Percentiles rank a stretch among this genome's conserved stretches.
Evolutionary conservation across 2,113 vertebrate species (phyloP).

Genomic region (Steatornis caripensis): DNA sequence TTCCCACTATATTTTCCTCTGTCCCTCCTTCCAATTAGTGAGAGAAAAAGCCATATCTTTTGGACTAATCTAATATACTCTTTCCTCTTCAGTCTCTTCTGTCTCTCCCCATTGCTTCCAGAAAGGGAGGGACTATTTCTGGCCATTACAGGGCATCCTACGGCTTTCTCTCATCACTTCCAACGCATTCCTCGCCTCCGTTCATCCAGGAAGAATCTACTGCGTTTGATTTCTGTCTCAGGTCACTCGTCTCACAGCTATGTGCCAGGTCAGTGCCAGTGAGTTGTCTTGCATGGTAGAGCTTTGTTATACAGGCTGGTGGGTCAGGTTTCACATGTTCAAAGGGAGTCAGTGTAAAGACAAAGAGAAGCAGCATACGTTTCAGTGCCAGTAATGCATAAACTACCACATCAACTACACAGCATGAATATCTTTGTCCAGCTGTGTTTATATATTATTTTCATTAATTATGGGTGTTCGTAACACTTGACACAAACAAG

Average conservation of each 20-base stretch:
- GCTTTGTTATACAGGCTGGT: neutral
- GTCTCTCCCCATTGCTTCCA: neutral
- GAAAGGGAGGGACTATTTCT: neutral
- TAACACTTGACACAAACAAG: neutral
- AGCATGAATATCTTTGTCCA: constrained; percentile 13
- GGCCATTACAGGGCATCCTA: neutral
- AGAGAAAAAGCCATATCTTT: neutral
- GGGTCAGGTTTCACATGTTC: neutral
- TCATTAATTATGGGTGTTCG: constrained; percentile 8
- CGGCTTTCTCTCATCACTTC: neutral
- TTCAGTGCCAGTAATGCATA: neutral
- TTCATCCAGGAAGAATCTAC: constrained; percentile 20
- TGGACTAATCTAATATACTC: neutral
- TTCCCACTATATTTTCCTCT: neutral
- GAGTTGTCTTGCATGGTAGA: neutral
- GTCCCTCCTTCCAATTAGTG: neutral
- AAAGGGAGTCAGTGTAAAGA: neutral
- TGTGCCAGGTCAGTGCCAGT: constrained; percentile 15
- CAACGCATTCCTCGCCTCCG: neutral
- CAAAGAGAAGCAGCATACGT: neutral
- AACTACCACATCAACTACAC: neutral
- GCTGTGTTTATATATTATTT: constrained; percentile 54
- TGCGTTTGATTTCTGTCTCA: constrained; percentile 20
- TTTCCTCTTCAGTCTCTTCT: neutral
- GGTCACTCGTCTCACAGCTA: neutral